Evolutionary conservation across 2,113 vertebrate genomes (phyloP).

Genomic region (Scomber japonicus): DNA sequence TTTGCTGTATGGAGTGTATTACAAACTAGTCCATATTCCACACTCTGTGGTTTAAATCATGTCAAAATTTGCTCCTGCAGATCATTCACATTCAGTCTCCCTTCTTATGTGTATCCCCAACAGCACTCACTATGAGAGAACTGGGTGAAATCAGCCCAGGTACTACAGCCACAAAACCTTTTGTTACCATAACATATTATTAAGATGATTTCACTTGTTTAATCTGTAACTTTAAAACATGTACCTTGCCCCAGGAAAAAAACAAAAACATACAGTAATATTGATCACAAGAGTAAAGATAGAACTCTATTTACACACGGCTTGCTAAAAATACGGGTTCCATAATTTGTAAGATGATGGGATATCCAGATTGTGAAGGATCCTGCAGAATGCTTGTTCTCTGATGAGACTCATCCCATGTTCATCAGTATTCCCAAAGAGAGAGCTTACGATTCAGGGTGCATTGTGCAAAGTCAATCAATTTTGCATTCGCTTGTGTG

Average conservation of each 20-base stretch:
- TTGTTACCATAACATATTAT: not conserved
- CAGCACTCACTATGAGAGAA: not conserved
- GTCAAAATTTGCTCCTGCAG: conserved; percentile 12
- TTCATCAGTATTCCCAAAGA: conserved; percentile 58
- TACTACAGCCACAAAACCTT: not conserved
- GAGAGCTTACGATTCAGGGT: conserved; percentile 1
- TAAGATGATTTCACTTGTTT: not conserved
- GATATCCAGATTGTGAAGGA: conserved; percentile 28
- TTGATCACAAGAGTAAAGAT: not conserved
- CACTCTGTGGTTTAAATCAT: conserved; percentile 44
- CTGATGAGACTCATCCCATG: conserved; percentile 21
- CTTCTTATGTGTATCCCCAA: conserved; percentile 7
- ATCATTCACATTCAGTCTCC: conserved; percentile 13
- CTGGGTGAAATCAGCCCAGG: not conserved
- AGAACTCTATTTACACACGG: not conserved
- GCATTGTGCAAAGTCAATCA: conserved; percentile 64
- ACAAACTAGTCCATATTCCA: conserved; percentile 17
- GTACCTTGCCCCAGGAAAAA: not conserved
- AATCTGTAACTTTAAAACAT: not conserved
- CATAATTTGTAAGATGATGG: conserved; percentile 17
- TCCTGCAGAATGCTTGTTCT: conserved; percentile 31
- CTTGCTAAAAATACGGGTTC: not conserved
- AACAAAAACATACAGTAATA: not conserved
- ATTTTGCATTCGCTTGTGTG: conserved; percentile 57
- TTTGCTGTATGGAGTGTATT: conserved; percentile 26